These are phyloP conservation scores for Phymastichus coffea DNA, from an alignment of 1,140 invertebrate genomes.

Conservation along the genomic window DNA sequence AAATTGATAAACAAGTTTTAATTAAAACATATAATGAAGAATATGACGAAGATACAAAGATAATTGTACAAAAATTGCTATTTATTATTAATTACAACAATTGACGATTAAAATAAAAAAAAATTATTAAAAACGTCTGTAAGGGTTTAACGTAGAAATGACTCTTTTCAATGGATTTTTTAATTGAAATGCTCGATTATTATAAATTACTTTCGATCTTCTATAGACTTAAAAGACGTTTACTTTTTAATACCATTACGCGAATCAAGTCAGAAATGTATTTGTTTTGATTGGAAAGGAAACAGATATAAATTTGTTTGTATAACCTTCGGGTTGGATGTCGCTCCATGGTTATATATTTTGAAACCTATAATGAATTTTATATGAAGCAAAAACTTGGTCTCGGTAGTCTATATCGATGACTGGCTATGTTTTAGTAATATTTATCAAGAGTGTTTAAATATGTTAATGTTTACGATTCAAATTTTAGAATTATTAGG, in stretches of 20 bases:
- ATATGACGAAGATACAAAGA: too few species aligned
- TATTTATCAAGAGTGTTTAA: not conserved
- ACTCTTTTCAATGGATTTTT: too few species aligned
- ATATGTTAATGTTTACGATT: not conserved
- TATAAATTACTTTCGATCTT: not conserved
- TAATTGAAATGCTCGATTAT: too few species aligned
- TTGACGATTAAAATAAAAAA: too few species aligned
- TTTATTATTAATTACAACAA: too few species aligned
- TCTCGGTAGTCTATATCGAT: constrained; percentile 7
- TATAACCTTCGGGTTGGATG: constrained; percentile 12
- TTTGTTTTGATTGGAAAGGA: not conserved
- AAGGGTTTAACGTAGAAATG: too few species aligned
- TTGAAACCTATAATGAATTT: constrained; percentile 4
- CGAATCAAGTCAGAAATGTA: not conserved
- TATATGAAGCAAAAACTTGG: not conserved
- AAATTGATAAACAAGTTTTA: too few species aligned
- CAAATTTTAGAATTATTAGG: constrained; percentile 1
- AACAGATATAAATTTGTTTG: not conserved
- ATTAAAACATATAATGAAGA: too few species aligned
- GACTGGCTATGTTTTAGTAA: not conserved
- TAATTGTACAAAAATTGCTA: too few species aligned
- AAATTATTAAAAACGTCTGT: too few species aligned
- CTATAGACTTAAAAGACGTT: constrained; percentile 6
- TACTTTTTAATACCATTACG: not conserved
- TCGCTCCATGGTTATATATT: constrained; percentile 2